Evolutionary conservation across 1,140 invertebrate genomes (phyloP).

Genomic region (Atopsyche davidsoni): DNA sequence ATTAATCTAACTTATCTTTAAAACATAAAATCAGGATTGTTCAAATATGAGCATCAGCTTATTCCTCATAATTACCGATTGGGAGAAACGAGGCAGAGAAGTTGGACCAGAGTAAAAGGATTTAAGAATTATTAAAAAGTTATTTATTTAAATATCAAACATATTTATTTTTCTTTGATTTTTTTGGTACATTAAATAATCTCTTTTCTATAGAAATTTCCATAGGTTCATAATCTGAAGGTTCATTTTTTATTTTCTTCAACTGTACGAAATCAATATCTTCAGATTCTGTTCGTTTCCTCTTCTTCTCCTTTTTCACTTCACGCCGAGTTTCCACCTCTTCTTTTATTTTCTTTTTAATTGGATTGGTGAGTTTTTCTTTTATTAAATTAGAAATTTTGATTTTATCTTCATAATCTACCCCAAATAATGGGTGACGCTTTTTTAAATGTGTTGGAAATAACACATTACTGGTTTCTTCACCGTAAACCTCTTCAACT

Average conservation of each 20-base stretch:
- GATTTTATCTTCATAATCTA: constrained; percentile 17
- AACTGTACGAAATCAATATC: background rate
- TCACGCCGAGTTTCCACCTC: constrained; percentile 1
- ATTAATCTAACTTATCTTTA: no score
- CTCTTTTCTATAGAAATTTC: constrained; percentile 24
- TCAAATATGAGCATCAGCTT: no score
- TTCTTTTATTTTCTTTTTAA: constrained; percentile 10
- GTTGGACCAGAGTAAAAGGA: no score
- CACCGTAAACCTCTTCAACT: constrained; percentile 7
- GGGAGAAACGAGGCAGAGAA: no score
- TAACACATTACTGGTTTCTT: constrained; percentile 6
- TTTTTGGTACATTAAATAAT: constrained; percentile 18
- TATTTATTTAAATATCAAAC: background rate
- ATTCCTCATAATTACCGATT: background rate
- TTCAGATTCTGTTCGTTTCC: constrained; percentile 9
- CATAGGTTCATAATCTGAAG: constrained; percentile 14
- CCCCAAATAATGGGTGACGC: constrained; percentile 22
- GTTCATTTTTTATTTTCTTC: constrained; percentile 19
- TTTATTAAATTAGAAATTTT: constrained; percentile 10
- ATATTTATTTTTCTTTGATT: constrained; percentile 11
- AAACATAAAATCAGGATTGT: no score
- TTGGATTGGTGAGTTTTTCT: constrained; percentile 18
- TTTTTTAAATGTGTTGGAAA: constrained; percentile 24
- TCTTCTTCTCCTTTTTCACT: constrained; percentile 9
- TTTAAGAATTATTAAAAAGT: no score